These are phyloP conservation scores for Mesoclemmys tuberculata DNA, from an alignment of 2,113 vertebrate genomes.

Conservation along the genomic window DNA sequence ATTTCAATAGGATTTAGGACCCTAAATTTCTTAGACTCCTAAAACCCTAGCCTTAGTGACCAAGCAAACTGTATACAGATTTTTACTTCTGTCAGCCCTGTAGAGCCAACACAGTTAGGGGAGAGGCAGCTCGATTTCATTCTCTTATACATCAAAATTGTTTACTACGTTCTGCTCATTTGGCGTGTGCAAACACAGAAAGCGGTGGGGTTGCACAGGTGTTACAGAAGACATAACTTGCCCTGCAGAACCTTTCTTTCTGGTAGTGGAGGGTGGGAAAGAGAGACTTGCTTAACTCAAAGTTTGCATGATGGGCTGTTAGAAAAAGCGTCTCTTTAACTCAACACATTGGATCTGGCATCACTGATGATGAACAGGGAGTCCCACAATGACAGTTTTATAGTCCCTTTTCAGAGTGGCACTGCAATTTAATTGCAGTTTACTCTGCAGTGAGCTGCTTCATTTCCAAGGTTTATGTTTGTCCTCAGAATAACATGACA, in stretches of 20 bases:
- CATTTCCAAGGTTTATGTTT: constrained; percentile 10
- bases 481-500: constrained; percentile 7
- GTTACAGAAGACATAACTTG: not conserved
- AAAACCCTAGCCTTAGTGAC: not conserved
- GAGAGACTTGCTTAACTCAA: not conserved
- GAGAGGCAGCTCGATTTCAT: not conserved
- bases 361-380: constrained; percentile 52
- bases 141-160: not conserved
- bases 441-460: constrained; percentile 39
- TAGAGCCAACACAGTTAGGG: not conserved
- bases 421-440: constrained; percentile 50
- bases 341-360: constrained; percentile 34
- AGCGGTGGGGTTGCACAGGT: not conserved
- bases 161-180: not conserved
- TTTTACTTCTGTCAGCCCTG: not conserved
- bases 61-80: not conserved
- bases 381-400: constrained; percentile 43
- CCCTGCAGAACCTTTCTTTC: not conserved
- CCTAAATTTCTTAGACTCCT: not conserved
- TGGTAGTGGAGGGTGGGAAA: not conserved
- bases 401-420: constrained; percentile 24
- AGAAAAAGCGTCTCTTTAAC: not conserved
- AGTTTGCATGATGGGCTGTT: not conserved
- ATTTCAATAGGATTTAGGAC: not conserved
- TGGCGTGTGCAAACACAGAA: not conserved